Percentiles rank a stretch among this genome's conserved stretches.
Evolutionary conservation across 2,797 vertebrate species (phyloP).

Genomic region (Liasis olivaceus): DNA sequence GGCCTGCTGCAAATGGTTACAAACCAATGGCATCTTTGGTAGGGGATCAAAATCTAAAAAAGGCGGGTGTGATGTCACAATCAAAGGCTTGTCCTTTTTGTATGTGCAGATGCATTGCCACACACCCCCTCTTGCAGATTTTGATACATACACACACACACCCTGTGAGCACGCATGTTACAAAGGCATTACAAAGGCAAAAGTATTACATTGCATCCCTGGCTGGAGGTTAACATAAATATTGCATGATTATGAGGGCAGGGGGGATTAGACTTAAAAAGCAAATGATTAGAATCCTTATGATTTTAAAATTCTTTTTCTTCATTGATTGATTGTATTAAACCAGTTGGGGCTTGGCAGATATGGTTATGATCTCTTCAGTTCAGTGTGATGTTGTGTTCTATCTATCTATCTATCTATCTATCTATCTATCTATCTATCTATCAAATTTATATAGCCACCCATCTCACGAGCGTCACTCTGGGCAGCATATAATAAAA

Average conservation of each 20-base stretch:
- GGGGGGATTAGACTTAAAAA: not conserved
- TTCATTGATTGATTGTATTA: not conserved
- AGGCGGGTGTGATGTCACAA: not conserved
- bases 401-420: too few relatives aligned
- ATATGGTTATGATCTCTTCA: not conserved
- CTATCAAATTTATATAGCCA: not conserved
- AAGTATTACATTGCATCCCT: not conserved
- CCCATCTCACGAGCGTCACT: not conserved
- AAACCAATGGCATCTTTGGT: not conserved
- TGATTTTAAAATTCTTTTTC: not conserved
- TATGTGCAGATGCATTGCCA: not conserved
- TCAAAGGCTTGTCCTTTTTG: not conserved
- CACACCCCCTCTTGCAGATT: not conserved
- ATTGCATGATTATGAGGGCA: not conserved
- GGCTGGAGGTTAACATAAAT: not conserved
- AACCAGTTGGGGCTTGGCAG: not conserved
- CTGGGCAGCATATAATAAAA: not conserved
- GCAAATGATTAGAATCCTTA: not conserved
- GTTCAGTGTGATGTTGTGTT: not conserved
- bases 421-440: not conserved
- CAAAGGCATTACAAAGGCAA: not conserved
- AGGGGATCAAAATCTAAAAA: not conserved
- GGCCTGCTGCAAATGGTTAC: not conserved
- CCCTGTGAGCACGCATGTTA: not conserved
- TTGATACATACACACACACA: not conserved